phyloP scores from a whole-genome alignment of 2,797 vertebrate species.

The Pantherophis vulpinus region DNA sequence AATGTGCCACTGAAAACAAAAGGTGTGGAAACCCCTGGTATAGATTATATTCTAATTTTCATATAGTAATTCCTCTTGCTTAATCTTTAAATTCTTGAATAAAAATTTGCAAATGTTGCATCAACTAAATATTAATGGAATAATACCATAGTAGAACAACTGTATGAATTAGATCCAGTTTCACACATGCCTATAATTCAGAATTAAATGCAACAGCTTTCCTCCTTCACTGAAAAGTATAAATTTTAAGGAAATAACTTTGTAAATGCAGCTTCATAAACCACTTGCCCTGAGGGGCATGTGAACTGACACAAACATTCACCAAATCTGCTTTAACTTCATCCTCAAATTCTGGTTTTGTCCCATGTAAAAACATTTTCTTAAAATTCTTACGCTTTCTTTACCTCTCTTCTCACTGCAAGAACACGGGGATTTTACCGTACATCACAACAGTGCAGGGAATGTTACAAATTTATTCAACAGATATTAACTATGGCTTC shows the following conservation, averaged over 20 bases:
- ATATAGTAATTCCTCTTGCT: neutral
- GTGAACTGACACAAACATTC: neutral
- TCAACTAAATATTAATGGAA: neutral
- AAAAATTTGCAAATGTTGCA: neutral
- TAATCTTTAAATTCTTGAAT: neutral
- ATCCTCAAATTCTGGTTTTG: neutral
- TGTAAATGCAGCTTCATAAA: neutral
- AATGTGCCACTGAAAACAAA: neutral
- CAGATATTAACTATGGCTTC: neutral
- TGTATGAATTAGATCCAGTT: neutral
- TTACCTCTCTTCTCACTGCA: neutral
- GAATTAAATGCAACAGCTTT: neutral
- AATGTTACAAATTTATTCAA: neutral
- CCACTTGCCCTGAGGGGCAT: neutral
- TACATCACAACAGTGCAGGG: neutral
- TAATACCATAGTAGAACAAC: neutral
- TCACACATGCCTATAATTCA: neutral
- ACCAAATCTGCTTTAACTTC: neutral
- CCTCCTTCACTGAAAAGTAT: neutral
- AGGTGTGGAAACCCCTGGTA: neutral
- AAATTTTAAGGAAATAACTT: neutral
- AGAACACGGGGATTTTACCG: neutral
- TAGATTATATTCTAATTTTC: neutral
- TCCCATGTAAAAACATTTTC: neutral
- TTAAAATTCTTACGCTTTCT: neutral